A percentile compares a stretch with the other conserved stretches of the same genome.
Evolutionary conservation across 2,113 vertebrate species (phyloP).

Genomic region (Daboia siamensis): DNA sequence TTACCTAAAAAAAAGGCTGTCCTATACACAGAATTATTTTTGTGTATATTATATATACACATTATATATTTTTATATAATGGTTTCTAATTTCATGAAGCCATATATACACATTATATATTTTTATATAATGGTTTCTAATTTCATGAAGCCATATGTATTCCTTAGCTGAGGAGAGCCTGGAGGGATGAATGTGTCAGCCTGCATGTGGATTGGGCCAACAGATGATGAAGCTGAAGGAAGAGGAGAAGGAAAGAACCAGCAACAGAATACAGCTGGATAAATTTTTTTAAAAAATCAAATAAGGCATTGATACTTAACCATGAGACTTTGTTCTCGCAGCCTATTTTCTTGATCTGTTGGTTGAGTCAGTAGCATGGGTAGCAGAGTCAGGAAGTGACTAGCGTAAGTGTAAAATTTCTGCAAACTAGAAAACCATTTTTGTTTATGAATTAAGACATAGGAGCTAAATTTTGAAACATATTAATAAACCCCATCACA

Average conservation of each 20-base stretch:
- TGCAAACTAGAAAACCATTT: slow-evolving; percentile 53
- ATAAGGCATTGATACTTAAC: slow-evolving; percentile 47
- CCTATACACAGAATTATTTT: not conserved
- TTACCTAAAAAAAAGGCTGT: not conserved
- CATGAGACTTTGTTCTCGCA: slow-evolving; percentile 66
- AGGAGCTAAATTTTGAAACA: not conserved
- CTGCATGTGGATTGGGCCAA: not conserved
- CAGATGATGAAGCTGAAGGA: not conserved
- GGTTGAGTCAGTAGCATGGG: slow-evolving; percentile 55
- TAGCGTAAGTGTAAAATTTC: slow-evolving; percentile 48
- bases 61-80: not conserved
- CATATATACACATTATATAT: too few species aligned
- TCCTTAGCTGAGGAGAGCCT: not conserved
- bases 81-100: not conserved
- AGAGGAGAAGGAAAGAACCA: too few species aligned
- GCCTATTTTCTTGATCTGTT: slow-evolving; percentile 43
- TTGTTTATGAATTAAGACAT: not conserved
- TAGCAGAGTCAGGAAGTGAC: slow-evolving; percentile 62
- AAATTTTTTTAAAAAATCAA: not conserved
- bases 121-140: not conserved
- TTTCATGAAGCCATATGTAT: not conserved
- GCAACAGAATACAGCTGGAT: not conserved
- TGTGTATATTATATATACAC: too few species aligned
- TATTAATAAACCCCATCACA: not conserved
- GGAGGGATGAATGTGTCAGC: not conserved